A percentile compares a stretch with the other conserved stretches of the same genome.
phyloP scores from a whole-genome alignment of 2,797 vertebrate genomes.

The Pelochelys cantorii region DNA sequence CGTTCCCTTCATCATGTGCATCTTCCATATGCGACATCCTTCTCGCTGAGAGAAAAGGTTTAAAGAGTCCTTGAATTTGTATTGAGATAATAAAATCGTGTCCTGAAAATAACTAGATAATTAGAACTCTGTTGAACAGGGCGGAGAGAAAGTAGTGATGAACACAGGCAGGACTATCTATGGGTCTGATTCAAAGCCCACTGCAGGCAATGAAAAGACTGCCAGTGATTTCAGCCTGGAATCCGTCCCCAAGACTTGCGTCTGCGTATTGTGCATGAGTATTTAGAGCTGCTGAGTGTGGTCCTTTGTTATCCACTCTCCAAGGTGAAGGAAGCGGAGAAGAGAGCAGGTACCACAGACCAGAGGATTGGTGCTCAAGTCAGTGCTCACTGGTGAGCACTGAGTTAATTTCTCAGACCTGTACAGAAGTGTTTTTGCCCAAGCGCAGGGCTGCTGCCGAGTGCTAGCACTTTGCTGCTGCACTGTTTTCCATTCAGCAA shows the following conservation, averaged over 20 bases:
- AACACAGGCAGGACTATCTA: neutral
- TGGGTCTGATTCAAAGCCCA: neutral
- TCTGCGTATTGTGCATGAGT: neutral
- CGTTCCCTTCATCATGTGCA: slow-evolving; percentile 94
- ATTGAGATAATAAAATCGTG: slow-evolving; percentile 23
- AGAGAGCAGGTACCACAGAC: slow-evolving; percentile 52
- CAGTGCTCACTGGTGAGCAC: neutral
- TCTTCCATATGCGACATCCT: slow-evolving; percentile 95
- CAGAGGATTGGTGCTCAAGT: slow-evolving; percentile 6
- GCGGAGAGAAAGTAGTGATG: neutral
- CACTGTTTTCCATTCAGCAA: neutral
- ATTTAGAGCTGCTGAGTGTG: slow-evolving; percentile 3
- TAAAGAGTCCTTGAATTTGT: slow-evolving; percentile 69
- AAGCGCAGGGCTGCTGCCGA: neutral
- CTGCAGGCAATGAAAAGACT: neutral
- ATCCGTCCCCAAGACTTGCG: neutral
- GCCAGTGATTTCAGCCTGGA: neutral
- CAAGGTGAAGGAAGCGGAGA: slow-evolving; percentile 56
- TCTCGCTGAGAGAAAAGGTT: slow-evolving; percentile 86
- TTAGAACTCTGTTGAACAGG: neutral
- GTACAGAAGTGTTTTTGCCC: neutral
- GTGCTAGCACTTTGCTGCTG: neutral
- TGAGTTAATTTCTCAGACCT: neutral
- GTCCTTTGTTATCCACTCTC: slow-evolving; percentile 45
- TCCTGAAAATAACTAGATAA: neutral